These are phyloP conservation scores for Pseudomyrmex sp. DNA, from an alignment of 1,140 invertebrate species.

Conservation along the genomic window DNA sequence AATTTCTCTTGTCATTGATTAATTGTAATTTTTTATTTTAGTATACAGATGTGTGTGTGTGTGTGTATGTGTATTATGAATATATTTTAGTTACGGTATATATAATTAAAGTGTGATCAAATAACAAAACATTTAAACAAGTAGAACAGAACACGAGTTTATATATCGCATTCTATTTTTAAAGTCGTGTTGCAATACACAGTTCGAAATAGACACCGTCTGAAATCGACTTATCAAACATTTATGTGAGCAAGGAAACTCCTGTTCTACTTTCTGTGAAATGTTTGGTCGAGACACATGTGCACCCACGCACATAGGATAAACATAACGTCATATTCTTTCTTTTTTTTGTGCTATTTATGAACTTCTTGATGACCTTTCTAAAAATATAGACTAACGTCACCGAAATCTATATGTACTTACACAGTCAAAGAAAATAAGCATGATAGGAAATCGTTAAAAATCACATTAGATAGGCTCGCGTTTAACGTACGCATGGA, in stretches of 20 bases:
- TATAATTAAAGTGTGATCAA: background rate
- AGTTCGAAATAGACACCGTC: background rate
- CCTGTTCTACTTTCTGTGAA: background rate
- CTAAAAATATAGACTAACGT: too few relatives aligned
- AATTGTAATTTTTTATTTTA: too few relatives aligned
- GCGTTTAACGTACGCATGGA: background rate
- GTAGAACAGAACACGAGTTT: too few relatives aligned
- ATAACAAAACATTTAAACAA: too few relatives aligned
- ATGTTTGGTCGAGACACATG: background rate
- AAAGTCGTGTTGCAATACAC: too few relatives aligned
- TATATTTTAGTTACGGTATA: background rate
- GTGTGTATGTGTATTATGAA: too few relatives aligned
- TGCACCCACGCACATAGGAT: too few relatives aligned
- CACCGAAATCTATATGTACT: too few relatives aligned
- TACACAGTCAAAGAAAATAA: background rate
- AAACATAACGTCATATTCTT: background rate
- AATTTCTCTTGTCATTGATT: too few relatives aligned
- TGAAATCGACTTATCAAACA: background rate
- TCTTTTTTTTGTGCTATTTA: background rate
- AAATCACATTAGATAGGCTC: background rate
- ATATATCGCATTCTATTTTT: too few relatives aligned
- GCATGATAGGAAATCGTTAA: background rate
- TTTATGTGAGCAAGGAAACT: background rate
- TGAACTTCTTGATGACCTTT: background rate
- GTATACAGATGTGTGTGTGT: too few relatives aligned